A percentile compares a stretch with the other conserved stretches of the same genome.
phyloP scores from a whole-genome alignment of 92 coral and sea anemone species.

The Zoanthus sociatus region DNA sequence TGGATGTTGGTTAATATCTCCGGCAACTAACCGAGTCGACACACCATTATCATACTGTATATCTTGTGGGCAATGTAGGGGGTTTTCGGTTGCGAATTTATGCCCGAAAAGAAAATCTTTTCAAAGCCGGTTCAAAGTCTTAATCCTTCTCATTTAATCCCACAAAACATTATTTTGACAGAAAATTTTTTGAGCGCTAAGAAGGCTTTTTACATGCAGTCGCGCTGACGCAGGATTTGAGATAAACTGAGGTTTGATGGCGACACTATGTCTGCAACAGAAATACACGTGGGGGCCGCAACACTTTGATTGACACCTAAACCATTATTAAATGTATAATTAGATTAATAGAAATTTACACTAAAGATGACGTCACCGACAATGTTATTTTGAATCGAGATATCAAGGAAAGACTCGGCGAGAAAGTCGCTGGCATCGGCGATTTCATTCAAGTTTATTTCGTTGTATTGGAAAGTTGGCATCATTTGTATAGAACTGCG shows the following conservation, averaged over 20 bases:
- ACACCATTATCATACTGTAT: constrained; percentile 42
- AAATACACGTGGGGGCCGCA: constrained; percentile 82
- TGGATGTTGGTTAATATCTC: constrained; percentile 80
- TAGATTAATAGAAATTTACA: constrained; percentile 88
- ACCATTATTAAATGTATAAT: constrained; percentile 86
- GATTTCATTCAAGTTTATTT: constrained; percentile 7
- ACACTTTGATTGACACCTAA: constrained; percentile 82
- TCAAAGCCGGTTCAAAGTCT: constrained; percentile 38
- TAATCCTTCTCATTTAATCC: constrained; percentile 45
- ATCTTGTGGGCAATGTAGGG: constrained; percentile 29
- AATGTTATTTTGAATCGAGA: constrained; percentile 41
- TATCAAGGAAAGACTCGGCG: constrained; percentile 35
- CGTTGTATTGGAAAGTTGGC: not conserved
- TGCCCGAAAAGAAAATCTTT: constrained; percentile 23
- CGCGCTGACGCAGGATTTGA: constrained; percentile 61
- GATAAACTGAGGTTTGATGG: constrained; percentile 82
- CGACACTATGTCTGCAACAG: constrained; percentile 87
- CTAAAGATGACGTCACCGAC: constrained; percentile 81
- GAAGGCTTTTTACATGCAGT: constrained; percentile 62
- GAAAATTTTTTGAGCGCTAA: constrained; percentile 66
- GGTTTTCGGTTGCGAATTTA: constrained; percentile 18
- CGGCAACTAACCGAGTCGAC: constrained; percentile 68
- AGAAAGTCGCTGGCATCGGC: constrained; percentile 8
- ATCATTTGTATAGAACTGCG: not conserved
- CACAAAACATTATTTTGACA: constrained; percentile 38